These are phyloP conservation scores for Cosmia trapezina DNA, from an alignment of 2,888 invertebrate species.

Conservation along the genomic window DNA sequence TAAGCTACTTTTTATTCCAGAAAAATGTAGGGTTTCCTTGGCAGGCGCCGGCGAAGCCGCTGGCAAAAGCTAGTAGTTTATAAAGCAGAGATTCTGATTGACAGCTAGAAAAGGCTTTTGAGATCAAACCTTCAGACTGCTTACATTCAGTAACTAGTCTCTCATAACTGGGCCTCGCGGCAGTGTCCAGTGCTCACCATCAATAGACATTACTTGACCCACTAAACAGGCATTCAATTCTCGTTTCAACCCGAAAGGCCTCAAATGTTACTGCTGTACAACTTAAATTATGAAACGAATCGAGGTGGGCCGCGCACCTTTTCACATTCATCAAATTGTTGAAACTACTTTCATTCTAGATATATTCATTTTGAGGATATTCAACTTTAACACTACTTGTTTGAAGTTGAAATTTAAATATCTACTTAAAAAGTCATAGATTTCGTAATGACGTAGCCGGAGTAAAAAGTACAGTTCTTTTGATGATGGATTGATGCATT, in stretches of 20 bases:
- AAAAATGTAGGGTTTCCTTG: too few relatives aligned
- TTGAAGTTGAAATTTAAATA: not conserved
- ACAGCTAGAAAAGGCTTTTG: not conserved
- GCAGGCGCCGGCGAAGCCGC: too few relatives aligned
- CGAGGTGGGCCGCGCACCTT: not conserved
- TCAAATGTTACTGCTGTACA: constrained; percentile 8
- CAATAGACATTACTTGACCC: constrained; percentile 11
- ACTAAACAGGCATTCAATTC: constrained; percentile 4
- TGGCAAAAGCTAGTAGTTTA: too few relatives aligned
- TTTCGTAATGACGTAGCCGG: not conserved
- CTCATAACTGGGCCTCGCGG: not conserved
- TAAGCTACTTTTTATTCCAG: too few relatives aligned
- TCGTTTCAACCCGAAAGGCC: not conserved
- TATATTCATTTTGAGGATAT: not conserved
- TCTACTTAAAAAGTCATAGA: not conserved
- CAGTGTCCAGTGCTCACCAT: not conserved
- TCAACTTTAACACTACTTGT: not conserved
- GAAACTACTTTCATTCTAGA: not conserved
- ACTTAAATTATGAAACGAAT: not conserved
- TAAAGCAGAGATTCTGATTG: not conserved
- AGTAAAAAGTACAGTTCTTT: not conserved
- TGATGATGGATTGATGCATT: not conserved
- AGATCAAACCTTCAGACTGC: not conserved
- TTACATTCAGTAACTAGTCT: not conserved
- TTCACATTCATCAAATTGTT: not conserved